These are phyloP conservation scores for Helicoverpa zea DNA, from an alignment of 1,140 invertebrate genomes.

Conservation along the genomic window DNA sequence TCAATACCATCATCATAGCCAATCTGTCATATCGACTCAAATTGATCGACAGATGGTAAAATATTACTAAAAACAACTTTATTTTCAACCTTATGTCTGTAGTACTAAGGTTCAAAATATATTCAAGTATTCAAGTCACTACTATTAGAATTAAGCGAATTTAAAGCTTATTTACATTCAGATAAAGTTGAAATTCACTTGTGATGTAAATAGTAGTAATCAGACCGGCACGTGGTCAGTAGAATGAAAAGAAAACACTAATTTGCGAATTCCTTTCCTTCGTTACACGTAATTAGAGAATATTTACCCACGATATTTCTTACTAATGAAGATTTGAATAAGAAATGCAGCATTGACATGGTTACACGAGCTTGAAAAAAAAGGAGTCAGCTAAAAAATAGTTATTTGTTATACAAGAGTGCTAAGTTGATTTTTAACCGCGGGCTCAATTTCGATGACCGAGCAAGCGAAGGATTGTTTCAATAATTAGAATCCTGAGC, in stretches of 20 bases:
- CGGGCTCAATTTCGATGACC: too few relatives aligned
- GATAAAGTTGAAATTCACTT: neutral
- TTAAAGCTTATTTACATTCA: neutral
- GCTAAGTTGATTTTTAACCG: too few relatives aligned
- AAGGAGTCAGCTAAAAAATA: too few relatives aligned
- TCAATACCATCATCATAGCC: neutral
- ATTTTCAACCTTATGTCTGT: neutral
- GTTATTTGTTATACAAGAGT: too few relatives aligned
- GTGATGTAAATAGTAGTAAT: neutral
- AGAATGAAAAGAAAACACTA: constrained; percentile 9
- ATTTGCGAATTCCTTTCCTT: constrained; percentile 1
- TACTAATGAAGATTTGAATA: neutral
- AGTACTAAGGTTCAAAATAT: neutral
- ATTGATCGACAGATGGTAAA: neutral
- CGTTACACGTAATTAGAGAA: constrained; percentile 26
- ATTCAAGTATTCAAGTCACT: neutral
- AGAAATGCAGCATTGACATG: too few relatives aligned
- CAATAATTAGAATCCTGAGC: too few relatives aligned
- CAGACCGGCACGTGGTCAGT: constrained; percentile 6
- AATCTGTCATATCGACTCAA: neutral
- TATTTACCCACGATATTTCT: neutral
- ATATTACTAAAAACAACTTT: neutral
- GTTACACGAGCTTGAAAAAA: too few relatives aligned
- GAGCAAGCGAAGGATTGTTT: too few relatives aligned
- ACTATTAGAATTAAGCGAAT: neutral